phyloP scores from a whole-genome alignment of 2,113 vertebrate genomes.

The Plestiodon gilberti region DNA sequence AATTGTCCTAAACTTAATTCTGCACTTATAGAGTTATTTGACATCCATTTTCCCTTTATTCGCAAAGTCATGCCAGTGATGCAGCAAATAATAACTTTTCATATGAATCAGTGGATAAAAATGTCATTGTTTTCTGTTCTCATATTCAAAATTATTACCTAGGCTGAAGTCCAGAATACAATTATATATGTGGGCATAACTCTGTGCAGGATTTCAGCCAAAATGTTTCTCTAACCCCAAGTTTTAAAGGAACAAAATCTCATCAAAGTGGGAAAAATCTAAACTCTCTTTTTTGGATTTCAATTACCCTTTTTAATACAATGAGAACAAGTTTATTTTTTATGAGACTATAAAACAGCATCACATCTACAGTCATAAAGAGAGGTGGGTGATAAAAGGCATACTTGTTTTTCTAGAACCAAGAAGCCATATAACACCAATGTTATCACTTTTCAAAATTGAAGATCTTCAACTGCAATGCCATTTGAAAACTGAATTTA shows the following conservation, averaged over 20 bases:
- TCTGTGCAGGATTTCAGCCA: background rate
- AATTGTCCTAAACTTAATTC: background rate
- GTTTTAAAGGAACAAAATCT: constrained; percentile 7
- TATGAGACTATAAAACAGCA: constrained; percentile 56
- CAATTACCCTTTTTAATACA: constrained; percentile 72
- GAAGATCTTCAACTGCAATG: constrained; percentile 1
- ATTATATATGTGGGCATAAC: background rate
- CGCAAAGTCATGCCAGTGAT: background rate
- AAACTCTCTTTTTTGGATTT: constrained; percentile 41
- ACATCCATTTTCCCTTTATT: background rate
- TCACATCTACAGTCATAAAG: constrained; percentile 57
- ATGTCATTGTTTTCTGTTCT: background rate
- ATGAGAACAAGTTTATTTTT: constrained; percentile 73
- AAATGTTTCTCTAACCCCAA: constrained; percentile 9
- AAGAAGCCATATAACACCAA: background rate
- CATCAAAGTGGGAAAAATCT: constrained; percentile 9
- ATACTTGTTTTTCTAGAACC: constrained; percentile 9
- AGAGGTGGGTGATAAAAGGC: background rate
- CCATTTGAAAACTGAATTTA: background rate
- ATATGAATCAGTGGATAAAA: background rate
- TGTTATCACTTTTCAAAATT: background rate
- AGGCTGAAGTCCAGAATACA: background rate
- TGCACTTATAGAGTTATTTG: background rate
- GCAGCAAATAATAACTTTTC: background rate
- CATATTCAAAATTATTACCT: background rate